These are phyloP conservation scores for Calypte anna DNA, from an alignment of 2,113 vertebrate genomes.

Conservation along the genomic window DNA sequence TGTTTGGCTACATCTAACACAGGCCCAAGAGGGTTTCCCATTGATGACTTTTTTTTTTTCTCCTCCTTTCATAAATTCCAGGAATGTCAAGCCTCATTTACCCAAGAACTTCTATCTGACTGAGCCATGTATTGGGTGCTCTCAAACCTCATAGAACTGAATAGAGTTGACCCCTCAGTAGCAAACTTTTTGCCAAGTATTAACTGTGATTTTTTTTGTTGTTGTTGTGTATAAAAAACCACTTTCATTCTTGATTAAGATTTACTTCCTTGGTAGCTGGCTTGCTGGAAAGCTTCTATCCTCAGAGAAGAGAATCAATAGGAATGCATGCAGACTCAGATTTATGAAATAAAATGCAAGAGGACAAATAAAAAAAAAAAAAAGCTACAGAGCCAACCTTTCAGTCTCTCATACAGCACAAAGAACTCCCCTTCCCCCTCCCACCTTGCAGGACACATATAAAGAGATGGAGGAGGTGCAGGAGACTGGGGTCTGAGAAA, in stretches of 20 bases:
- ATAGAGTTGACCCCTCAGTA: not conserved
- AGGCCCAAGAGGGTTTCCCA: not conserved
- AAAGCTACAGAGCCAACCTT: not conserved
- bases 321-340: not conserved
- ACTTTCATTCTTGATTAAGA: not conserved
- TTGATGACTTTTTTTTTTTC: not conserved
- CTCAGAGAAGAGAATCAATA: not conserved
- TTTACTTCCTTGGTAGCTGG: not conserved
- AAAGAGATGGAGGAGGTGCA: not conserved
- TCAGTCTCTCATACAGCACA: not conserved
- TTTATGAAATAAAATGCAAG: constrained; percentile 14
- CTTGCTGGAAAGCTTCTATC: not conserved
- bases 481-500: not conserved
- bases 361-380: not conserved
- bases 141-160: not conserved
- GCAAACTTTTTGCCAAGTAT: not conserved
- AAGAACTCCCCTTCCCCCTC: not conserved
- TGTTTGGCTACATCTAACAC: not conserved
- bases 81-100: not conserved
- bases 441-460: not conserved
- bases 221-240: not conserved
- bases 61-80: not conserved
- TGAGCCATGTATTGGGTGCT: accelerated
- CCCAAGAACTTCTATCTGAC: not conserved
- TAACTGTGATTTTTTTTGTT: not conserved